A percentile compares a stretch with the other conserved stretches of the same genome.
Evolutionary conservation across 2,797 vertebrate genomes (phyloP).

Genomic region (Lepilemur septentrionalis): DNA sequence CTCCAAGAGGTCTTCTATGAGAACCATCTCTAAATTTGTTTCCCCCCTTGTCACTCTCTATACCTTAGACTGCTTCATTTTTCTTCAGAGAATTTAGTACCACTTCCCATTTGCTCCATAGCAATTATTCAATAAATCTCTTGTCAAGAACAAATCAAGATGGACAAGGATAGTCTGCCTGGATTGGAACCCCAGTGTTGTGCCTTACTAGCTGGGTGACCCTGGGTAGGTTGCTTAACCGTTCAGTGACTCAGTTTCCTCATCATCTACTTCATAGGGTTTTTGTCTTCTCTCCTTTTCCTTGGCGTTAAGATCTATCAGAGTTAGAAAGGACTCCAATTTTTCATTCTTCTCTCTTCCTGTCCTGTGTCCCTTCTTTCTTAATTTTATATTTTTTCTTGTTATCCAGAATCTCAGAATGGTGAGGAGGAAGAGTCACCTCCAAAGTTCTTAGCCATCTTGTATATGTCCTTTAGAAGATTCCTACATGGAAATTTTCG

Average conservation of each 20-base stretch:
- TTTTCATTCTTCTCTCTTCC: neutral
- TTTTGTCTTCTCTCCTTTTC: neutral
- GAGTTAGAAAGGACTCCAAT: neutral
- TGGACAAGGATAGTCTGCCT: neutral
- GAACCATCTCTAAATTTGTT: neutral
- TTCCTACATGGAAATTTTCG: neutral
- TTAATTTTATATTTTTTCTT: constrained; percentile 14
- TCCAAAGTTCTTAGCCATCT: neutral
- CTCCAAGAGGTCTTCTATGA: neutral
- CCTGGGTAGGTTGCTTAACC: neutral
- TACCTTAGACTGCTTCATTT: neutral
- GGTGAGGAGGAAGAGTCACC: neutral
- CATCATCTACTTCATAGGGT: neutral
- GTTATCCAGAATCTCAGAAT: constrained; percentile 28
- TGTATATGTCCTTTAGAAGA: neutral
- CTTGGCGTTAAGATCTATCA: neutral
- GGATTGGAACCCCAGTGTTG: neutral
- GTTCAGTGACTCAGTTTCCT: neutral
- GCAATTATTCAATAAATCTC: neutral
- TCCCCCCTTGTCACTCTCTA: neutral
- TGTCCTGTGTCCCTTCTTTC: neutral
- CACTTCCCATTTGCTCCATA: neutral
- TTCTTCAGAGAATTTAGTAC: neutral
- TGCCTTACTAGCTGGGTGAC: neutral
- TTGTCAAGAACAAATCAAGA: neutral